Evolutionary conservation across 2,888 invertebrate genomes (phyloP).

Genomic region (Octonoba sinensis): DNA sequence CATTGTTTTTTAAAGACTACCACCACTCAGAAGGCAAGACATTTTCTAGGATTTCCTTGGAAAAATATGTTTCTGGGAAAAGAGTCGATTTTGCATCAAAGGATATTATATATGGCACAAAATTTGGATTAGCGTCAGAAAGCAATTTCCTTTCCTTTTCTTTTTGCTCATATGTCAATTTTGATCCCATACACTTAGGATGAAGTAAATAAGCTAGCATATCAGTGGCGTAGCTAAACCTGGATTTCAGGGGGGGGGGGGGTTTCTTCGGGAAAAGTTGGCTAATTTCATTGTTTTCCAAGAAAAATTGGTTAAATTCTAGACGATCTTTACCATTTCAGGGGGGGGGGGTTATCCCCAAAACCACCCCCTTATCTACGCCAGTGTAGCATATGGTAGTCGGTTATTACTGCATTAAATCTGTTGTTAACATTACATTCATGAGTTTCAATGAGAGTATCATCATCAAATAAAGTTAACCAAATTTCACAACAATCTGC

Average conservation of each 20-base stretch:
- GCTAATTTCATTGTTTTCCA: too few species aligned
- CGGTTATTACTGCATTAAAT: not conserved
- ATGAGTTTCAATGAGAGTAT: too few species aligned
- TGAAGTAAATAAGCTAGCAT: too few species aligned
- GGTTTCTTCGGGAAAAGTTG: too few species aligned
- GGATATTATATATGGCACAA: not conserved
- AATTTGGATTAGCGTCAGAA: not conserved
- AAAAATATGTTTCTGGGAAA: too few species aligned
- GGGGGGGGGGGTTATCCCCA: too few species aligned
- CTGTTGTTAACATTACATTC: not conserved
- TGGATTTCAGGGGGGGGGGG: too few species aligned
- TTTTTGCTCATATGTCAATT: not conserved
- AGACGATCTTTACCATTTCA: too few species aligned
- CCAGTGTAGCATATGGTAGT: not conserved
- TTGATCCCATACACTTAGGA: too few species aligned
- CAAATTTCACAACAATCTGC: not conserved
- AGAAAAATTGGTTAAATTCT: too few species aligned
- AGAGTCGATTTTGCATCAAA: not conserved
- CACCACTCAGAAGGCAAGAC: not conserved
- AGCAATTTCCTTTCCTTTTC: not conserved
- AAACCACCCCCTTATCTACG: too few species aligned
- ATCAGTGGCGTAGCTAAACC: too few species aligned
- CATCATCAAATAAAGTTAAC: not conserved
- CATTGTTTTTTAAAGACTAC: not conserved
- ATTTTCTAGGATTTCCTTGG: not conserved